phyloP scores from a whole-genome alignment of 2,888 invertebrate species.

The Gryllus longicercus region DNA sequence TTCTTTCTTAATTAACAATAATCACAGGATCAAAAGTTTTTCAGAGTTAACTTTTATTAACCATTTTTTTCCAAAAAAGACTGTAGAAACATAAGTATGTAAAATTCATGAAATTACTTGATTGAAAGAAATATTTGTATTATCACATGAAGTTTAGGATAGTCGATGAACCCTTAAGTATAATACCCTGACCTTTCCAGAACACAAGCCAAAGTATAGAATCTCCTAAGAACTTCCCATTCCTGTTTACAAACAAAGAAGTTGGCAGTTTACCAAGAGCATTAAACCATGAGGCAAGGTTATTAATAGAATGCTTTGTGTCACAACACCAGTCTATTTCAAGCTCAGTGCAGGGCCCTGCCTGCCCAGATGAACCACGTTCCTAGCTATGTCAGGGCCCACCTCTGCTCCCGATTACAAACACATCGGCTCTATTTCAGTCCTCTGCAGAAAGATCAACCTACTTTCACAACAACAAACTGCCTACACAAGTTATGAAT shows the following conservation, averaged over 20 bases:
- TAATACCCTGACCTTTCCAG: too few relatives aligned
- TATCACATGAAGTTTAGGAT: too few relatives aligned
- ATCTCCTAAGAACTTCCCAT: background rate
- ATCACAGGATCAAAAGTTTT: too few relatives aligned
- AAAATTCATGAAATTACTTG: too few relatives aligned
- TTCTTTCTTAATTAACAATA: too few relatives aligned
- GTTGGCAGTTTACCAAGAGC: background rate
- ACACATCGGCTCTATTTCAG: background rate
- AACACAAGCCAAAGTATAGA: too few relatives aligned
- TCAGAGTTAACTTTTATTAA: too few relatives aligned
- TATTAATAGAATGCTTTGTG: background rate
- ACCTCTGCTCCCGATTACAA: background rate
- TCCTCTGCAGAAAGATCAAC: background rate
- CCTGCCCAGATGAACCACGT: background rate
- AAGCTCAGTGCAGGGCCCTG: background rate
- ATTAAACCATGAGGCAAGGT: background rate
- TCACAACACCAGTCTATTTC: background rate
- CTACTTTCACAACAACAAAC: constrained; percentile 17
- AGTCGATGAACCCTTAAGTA: too few relatives aligned
- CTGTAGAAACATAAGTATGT: too few relatives aligned
- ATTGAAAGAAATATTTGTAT: too few relatives aligned
- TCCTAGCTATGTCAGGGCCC: background rate
- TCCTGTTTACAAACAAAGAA: constrained; percentile 17
- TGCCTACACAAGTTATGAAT: background rate
- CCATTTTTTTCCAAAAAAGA: too few relatives aligned